Base-by-base conservation (phyloP, 2,888 invertebrate species). In the Ochropleura leucogaster region DNA sequence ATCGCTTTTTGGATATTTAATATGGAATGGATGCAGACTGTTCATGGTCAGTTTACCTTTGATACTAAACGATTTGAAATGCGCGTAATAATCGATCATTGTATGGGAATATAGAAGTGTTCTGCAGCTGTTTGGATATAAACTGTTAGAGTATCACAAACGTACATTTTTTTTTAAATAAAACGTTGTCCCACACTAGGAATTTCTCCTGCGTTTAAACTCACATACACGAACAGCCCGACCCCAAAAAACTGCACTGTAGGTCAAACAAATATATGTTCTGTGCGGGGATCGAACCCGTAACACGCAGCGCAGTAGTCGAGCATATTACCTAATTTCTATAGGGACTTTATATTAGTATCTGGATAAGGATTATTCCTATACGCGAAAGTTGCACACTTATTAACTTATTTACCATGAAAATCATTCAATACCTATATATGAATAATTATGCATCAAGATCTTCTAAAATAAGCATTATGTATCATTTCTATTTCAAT, bases 401-500 rank as follows among this genome's bases (percentile, higher is more conserved):
- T n/a, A n/a, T n/a, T 5, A 12, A 47, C 9, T 7, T 8, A 64
- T 63, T 40, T 10, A 55, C 69, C 46, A 7, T 55, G 1, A 40
- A 70, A 44, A 62, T 68, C 9, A 20, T 72, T 20, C 8, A n/a
- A n/a, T n/a, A n/a, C n/a, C n/a, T n/a, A n/a, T n/a, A n/a, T n/a
- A n/a, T 20, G 44, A 44, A 60, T 60, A 60, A 60, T 42, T 57
- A 30, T 20, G 3, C 47, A 49, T 63, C 40, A 30, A 20, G 44
- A 30, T 44, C 4, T 16, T 55, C 3, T 55, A 60, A 51, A 57
- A 18, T 42, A 20, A 68, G 57, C 12, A 47, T 44, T 76, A 76
- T 80, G 53, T 63, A 46, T 49, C 5, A 57, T 55, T 68, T 72
- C 20, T 70, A 65, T 76, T 69, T 55, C 46, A 63, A 81, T 81